phyloP scores from a whole-genome alignment of 1,140 invertebrate genomes.

The Panagrolaimus sp. region DNA sequence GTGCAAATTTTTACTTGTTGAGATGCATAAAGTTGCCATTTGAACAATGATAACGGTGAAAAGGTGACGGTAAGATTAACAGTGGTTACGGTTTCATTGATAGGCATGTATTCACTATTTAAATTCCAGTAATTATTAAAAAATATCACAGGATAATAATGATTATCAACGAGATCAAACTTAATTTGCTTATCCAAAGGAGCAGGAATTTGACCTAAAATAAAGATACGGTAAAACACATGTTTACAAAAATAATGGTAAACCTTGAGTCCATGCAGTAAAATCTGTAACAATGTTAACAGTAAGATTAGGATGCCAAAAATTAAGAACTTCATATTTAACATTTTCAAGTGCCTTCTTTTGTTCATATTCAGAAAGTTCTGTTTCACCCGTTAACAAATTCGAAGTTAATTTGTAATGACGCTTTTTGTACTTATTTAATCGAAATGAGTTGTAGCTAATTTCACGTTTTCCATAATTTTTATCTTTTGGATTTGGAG shows the following conservation, averaged over 20 bases:
- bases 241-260: too few species aligned
- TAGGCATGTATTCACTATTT: constrained; percentile 84
- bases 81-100: constrained; percentile 73
- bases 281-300: constrained; percentile 89
- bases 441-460: constrained; percentile 61
- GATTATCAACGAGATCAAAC: constrained; percentile 67
- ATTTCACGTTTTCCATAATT: constrained; percentile 69
- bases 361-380: constrained; percentile 54
- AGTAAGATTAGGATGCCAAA: constrained; percentile 98
- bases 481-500: constrained; percentile 70
- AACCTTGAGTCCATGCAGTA: constrained; percentile 78
- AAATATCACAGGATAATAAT: constrained; percentile 81
- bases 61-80: constrained; percentile 73
- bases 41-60: constrained; percentile 86
- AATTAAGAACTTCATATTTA: constrained; percentile 81
- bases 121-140: constrained; percentile 70
- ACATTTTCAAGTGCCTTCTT: constrained; percentile 73
- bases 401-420: constrained; percentile 83
- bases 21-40: constrained; percentile 90
- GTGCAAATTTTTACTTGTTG: constrained; percentile 64
- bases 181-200: constrained; percentile 65
- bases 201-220: constrained; percentile 45
- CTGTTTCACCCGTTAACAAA: constrained; percentile 75
- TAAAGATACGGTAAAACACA: not conserved
- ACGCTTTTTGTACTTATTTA: constrained; percentile 89